phyloP scores from a whole-genome alignment of 2,888 invertebrate genomes.

The Ernsta delagoae region DNA sequence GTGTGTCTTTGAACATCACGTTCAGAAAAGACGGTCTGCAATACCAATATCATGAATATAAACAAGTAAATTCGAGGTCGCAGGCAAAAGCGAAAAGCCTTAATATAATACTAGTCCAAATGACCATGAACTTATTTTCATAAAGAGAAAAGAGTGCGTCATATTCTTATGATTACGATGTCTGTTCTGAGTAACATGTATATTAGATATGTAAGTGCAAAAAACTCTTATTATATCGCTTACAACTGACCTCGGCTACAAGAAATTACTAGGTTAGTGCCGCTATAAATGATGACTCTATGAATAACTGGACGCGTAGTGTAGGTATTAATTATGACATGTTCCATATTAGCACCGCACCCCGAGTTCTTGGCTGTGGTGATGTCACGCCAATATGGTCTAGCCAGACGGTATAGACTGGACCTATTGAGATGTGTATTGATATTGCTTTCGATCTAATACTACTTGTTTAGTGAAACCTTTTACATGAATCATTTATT shows the following conservation, averaged over 20 bases:
- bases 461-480: not conserved
- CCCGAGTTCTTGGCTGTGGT: conserved; percentile 19
- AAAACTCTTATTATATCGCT: conserved; percentile 3
- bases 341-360: conserved; percentile 28
- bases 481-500: too few relatives aligned
- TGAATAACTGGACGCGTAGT: conserved; percentile 27
- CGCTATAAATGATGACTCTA: conserved; percentile 29
- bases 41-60: too few relatives aligned
- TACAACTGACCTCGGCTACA: conserved; percentile 25
- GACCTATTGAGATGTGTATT: not conserved
- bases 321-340: conserved; percentile 30
- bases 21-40: too few relatives aligned
- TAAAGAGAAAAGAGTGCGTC: not conserved
- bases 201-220: not conserved
- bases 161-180: not conserved
- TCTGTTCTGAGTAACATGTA: too few relatives aligned
- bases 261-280: conserved; percentile 33
- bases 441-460: not conserved
- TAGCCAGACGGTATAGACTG: conserved; percentile 12
- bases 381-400: conserved; percentile 24
- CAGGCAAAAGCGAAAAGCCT: too few relatives aligned
- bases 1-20: too few relatives aligned
- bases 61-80: too few relatives aligned
- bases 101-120: too few relatives aligned
- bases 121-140: too few relatives aligned